These are phyloP conservation scores for Balaeniceps rex DNA, from an alignment of 2,113 vertebrate genomes.

Conservation along the genomic window DNA sequence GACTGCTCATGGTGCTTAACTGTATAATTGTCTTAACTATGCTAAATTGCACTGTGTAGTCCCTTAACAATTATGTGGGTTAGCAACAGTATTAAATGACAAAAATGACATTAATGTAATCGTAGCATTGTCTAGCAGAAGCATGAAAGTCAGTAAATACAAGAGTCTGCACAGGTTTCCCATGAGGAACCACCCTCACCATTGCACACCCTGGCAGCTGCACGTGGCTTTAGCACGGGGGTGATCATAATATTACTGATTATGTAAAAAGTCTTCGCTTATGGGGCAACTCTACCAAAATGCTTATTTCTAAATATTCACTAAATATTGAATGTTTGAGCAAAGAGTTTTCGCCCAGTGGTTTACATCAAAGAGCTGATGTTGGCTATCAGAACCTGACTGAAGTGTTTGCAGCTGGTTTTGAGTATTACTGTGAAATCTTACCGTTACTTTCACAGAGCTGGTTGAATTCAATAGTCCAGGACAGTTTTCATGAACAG, in stretches of 20 bases:
- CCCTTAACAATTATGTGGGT: constrained; percentile 25
- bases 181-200: background rate
- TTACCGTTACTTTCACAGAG: background rate
- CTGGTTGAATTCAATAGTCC: background rate
- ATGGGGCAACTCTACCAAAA: background rate
- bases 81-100: constrained; percentile 16
- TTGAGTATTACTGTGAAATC: background rate
- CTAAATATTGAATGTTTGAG: background rate
- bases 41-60: background rate
- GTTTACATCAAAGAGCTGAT: background rate
- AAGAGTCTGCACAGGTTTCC: background rate
- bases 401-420: background rate
- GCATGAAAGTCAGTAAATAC: background rate
- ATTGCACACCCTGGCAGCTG: background rate
- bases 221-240: background rate
- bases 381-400: background rate
- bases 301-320: background rate
- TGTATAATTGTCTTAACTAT: constrained; percentile 9
- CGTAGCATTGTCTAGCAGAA: background rate
- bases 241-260: background rate
- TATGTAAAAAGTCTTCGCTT: background rate
- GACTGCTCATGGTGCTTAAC: background rate
- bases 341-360: background rate
- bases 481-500: background rate
- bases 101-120: background rate